Evolutionary conservation across 2,113 vertebrate genomes (phyloP).

Genomic region (Tylochromis polylepis): DNA sequence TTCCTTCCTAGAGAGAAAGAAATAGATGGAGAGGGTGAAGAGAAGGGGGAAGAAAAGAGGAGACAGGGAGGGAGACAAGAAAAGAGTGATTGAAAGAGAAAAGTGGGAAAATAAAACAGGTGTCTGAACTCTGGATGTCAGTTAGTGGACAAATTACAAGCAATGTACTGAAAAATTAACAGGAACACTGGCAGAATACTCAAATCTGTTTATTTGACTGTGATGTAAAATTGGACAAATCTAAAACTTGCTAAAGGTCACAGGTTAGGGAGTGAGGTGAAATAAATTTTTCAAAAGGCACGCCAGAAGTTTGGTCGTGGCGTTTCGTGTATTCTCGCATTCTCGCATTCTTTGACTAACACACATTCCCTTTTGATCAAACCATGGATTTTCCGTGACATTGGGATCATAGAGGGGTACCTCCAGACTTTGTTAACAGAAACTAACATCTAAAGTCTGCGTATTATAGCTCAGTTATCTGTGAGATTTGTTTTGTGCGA

Average conservation of each 20-base stretch:
- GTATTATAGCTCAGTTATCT: not conserved
- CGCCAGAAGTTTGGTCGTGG: not conserved
- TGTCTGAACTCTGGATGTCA: constrained; percentile 9
- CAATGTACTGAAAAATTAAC: not conserved
- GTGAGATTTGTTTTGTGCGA: not conserved
- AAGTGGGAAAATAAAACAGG: constrained; percentile 41
- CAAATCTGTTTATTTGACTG: not conserved
- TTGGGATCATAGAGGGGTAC: not conserved
- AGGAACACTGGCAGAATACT: not conserved
- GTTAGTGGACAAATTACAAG: not conserved
- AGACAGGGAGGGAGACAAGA: constrained; percentile 13
- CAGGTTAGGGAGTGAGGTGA: not conserved
- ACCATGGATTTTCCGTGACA: not conserved
- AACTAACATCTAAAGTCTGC: not conserved
- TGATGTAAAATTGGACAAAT: not conserved
- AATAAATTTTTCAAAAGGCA: not conserved
- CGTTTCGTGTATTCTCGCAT: not conserved
- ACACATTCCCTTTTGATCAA: not conserved
- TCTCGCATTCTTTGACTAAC: not conserved
- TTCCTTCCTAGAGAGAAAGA: constrained; percentile 70
- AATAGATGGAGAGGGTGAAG: constrained; percentile 60
- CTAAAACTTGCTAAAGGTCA: not conserved
- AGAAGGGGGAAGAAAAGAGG: constrained; percentile 32
- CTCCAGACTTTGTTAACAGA: not conserved
- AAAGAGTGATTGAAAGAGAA: constrained; percentile 55